Percentiles rank a stretch among this genome's conserved stretches.
Conservation (phyloP, 23 tunicate genomes). For the Trididemnum miniatum region DNA sequence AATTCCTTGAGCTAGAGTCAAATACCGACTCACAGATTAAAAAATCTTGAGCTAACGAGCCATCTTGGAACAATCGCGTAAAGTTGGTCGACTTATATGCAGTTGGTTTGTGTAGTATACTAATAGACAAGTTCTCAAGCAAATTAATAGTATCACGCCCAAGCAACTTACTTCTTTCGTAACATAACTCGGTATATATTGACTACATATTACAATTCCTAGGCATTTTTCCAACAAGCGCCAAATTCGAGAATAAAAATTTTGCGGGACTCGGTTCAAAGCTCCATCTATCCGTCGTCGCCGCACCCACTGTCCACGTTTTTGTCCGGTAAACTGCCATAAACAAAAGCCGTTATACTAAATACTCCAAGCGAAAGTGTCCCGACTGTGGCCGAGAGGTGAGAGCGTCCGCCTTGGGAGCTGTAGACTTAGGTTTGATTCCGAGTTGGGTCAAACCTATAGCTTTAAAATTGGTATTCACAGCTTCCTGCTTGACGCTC, state of each 20-base stretch:
- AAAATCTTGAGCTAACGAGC: too few relatives aligned
- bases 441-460: not conserved
- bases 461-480: not conserved
- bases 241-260: constrained; percentile 89
- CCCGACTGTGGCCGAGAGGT: not conserved
- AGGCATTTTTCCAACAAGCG: constrained; percentile 77
- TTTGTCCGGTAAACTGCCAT: constrained; percentile 67
- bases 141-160: too few relatives aligned
- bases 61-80: too few relatives aligned
- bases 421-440: not conserved
- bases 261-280: constrained; percentile 80
- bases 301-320: constrained; percentile 88
- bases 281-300: constrained; percentile 94
- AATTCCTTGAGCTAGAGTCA: too few relatives aligned
- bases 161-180: constrained; percentile 75
- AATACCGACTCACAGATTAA: too few relatives aligned
- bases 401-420: not conserved
- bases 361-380: not conserved
- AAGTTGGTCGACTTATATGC: too few relatives aligned
- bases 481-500: not conserved
- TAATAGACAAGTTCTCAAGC: too few relatives aligned
- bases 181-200: constrained; percentile 75
- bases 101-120: too few relatives aligned
- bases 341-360: not conserved
- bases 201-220: constrained; percentile 72